Percentiles rank a stretch among this genome's conserved stretches.
Conservation (phyloP, 2,888 invertebrate genomes). For the Oligia strigilis region DNA sequence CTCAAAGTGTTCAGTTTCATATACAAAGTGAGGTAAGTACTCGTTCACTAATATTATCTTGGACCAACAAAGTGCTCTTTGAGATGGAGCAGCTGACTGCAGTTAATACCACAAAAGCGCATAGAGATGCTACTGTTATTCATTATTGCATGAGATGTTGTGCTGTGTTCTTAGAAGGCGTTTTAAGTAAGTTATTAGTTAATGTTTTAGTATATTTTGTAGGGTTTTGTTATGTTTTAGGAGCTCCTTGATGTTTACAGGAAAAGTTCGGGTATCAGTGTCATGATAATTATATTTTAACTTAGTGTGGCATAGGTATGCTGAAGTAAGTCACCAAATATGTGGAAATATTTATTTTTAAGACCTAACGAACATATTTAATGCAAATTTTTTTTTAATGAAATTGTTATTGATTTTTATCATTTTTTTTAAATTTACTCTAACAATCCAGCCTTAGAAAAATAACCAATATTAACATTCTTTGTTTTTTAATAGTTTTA, state of each 20-base stretch:
- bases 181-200: neutral
- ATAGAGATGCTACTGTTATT: slow-evolving; percentile 68
- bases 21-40: slow-evolving; percentile 67
- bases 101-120: slow-evolving; percentile 71
- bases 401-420: neutral
- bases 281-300: neutral
- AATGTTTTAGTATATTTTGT: neutral
- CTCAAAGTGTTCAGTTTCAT: slow-evolving; percentile 59
- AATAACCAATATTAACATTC: neutral
- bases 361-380: neutral
- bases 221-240: neutral
- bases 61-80: slow-evolving; percentile 75
- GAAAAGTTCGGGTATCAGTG: neutral
- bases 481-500: too few species aligned
- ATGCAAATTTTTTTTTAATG: neutral
- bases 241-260: neutral
- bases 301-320: neutral
- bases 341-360: neutral
- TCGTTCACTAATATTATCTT: slow-evolving; percentile 76
- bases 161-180: slow-evolving; percentile 44
- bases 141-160: slow-evolving; percentile 67
- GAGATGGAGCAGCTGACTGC: slow-evolving; percentile 68
- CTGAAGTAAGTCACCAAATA: neutral
- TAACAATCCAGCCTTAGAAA: neutral
- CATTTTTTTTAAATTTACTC: neutral